Conservation (phyloP, 2,797 vertebrate genomes). For the Phalloptychus januarius region DNA sequence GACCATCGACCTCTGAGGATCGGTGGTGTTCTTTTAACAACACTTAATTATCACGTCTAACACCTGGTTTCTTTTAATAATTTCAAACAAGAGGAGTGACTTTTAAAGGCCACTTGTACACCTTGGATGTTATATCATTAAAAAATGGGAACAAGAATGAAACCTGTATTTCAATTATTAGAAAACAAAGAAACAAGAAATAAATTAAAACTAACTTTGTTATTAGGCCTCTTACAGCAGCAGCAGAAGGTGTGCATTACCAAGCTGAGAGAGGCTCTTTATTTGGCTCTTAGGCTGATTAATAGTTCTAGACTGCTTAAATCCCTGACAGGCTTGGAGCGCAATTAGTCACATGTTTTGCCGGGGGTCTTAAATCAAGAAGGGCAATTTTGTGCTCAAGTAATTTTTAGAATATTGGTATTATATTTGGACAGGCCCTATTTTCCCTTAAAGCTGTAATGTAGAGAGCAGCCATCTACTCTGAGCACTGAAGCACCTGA, state of each 20-base stretch:
- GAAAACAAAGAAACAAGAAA: conserved; percentile 29
- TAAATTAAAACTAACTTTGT: conserved; percentile 41
- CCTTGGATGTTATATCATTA: conserved; percentile 34
- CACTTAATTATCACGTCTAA: conserved; percentile 62
- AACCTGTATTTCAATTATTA: conserved; percentile 44
- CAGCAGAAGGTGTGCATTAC: conserved; percentile 59
- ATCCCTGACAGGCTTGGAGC: conserved; percentile 49
- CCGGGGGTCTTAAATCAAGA: conserved; percentile 62
- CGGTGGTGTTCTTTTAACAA: conserved; percentile 43
- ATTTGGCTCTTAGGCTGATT: conserved; percentile 58
- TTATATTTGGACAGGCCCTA: conserved; percentile 59
- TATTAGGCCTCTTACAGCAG: conserved; percentile 29
- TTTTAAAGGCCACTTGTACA: conserved; percentile 56
- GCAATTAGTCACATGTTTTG: conserved; percentile 63
- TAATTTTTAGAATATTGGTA: conserved; percentile 60
- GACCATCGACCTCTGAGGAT: conserved; percentile 32
- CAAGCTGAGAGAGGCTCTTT: conserved; percentile 45
- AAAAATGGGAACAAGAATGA: conserved; percentile 12
- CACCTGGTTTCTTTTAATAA: conserved; percentile 53
- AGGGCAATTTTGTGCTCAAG: conserved; percentile 47
- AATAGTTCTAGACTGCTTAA: conserved; percentile 52
- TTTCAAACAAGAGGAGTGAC: conserved; percentile 32
- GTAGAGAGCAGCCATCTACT: conserved; percentile 40
- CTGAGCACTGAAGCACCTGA: conserved; percentile 29
- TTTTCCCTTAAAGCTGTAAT: conserved; percentile 46